Evolutionary conservation across 1,140 invertebrate genomes (phyloP), one percentile per base, ranked within the genome.

Genomic region (Drosophila chauvacae): DNA sequence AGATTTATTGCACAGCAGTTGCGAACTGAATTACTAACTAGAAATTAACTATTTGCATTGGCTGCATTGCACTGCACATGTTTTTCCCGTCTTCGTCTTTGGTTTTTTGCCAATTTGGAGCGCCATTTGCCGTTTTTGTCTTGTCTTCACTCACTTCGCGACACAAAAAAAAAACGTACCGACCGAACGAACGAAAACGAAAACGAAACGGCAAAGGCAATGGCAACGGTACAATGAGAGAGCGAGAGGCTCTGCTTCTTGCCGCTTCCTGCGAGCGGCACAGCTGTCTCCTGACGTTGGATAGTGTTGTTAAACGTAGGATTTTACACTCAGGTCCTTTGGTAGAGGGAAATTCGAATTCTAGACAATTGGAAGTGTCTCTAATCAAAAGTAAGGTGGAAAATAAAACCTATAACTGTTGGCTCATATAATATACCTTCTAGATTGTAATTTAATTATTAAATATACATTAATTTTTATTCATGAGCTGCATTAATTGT

Each of bases 41-140:
- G 51, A 61, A 83, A 88, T 87, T 87, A 87, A 87, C 84, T 87
- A 88, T 68, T 71, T 74, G 35, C 66, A 59, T 70, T 47, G 70
- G 39, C 45, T 56, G 50, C 53, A 56, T 56, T 56, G 53, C 53
- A 56, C 53, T 39, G 13, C 53, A 56, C 53, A 13, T 39, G 35
- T 26, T 56, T 56, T 56, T 56, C 20, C 39, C 30, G 66, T 35
- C 42, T 64, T 62, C 37, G 62, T 44, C 42, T 39, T 68, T 51
- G 45, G 45, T 51, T 68, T 68, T 35, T 51, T 56, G 53, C 53
- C 53, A 56, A 56, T 39, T 56, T 56, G 53, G 35, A 56, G 35
- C 53, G 65, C 65, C 65, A 68, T 68, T 68, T 68, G 65, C 44
- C 45, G 51, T 37, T 68, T 68, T 66, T 68, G 64, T 66, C 53